Conservation (phyloP, 2,113 vertebrate genomes). For the Circaetus gallicus region DNA sequence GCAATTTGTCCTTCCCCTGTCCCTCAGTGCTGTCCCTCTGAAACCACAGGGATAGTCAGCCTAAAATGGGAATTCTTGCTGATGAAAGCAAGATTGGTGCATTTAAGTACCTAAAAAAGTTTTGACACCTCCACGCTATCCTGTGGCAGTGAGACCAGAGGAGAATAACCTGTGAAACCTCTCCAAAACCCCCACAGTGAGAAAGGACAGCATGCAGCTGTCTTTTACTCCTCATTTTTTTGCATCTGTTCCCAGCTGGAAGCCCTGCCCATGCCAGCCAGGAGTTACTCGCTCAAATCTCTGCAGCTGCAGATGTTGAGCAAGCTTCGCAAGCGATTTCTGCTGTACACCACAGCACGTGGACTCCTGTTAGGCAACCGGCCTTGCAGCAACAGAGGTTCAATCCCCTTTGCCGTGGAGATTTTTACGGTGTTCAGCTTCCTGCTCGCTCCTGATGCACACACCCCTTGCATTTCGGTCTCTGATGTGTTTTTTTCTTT, state of each 20-base stretch:
- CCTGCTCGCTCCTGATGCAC: not conserved
- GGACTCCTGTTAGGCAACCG: not conserved
- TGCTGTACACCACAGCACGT: fast-evolving
- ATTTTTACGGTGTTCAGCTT: not conserved
- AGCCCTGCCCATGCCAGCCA: not conserved
- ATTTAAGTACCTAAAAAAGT: not conserved
- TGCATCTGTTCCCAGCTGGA: not conserved
- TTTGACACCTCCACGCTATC: not conserved
- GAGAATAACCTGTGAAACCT: fast-evolving
- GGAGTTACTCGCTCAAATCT: not conserved
- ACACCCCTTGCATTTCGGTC: fast-evolving
- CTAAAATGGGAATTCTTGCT: not conserved
- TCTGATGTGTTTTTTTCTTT: not conserved
- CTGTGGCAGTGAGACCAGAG: not conserved
- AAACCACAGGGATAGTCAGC: not conserved
- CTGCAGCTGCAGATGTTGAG: not conserved
- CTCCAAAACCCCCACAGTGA: not conserved
- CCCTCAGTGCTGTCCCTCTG: not conserved
- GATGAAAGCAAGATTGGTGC: not conserved
- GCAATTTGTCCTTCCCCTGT: not conserved
- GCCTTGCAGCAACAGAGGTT: not conserved
- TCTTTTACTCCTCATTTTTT: not conserved
- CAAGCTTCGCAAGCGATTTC: not conserved
- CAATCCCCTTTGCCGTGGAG: fast-evolving
- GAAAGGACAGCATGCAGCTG: not conserved